A percentile compares a stretch with the other conserved stretches of the same genome.
These are phyloP conservation scores for Tupaia tana DNA, from an alignment of 2,113 vertebrate genomes.

Conservation along the genomic window DNA sequence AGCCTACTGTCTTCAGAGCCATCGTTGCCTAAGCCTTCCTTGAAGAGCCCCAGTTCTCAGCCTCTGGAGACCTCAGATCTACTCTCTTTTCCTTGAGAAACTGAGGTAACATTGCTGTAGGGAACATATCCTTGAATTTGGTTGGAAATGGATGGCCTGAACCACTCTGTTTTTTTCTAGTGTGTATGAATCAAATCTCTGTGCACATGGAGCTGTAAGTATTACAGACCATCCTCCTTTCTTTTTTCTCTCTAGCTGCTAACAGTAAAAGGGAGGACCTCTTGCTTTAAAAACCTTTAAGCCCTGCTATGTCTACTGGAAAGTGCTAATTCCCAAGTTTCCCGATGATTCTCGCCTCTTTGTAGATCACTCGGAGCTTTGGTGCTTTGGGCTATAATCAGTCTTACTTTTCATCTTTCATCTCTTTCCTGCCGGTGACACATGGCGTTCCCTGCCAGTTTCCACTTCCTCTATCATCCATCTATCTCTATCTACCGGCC, in stretches of 20 bases:
- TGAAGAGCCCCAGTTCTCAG: background rate
- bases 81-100: background rate
- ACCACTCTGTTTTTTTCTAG: background rate
- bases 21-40: background rate
- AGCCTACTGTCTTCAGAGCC: background rate
- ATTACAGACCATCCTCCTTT: background rate
- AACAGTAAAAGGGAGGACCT: background rate
- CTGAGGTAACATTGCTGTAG: background rate
- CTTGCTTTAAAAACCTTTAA: constrained; percentile 45
- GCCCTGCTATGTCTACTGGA: background rate
- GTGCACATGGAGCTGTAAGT: background rate
- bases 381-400: constrained; percentile 70
- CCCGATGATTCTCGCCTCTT: background rate
- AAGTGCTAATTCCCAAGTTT: constrained; percentile 17
- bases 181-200: background rate
- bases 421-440: constrained; percentile 63
- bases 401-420: constrained; percentile 71
- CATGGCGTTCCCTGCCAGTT: constrained; percentile 73
- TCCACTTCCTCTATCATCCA: constrained; percentile 69
- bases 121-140: background rate
- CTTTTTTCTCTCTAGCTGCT: constrained; percentile 23
- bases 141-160: background rate
- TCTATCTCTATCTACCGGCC: constrained; percentile 53
- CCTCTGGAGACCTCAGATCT: background rate
- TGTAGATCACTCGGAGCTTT: constrained; percentile 49